Evolutionary conservation across 2,888 invertebrate genomes (phyloP).

Genomic region (Adela reaumurella): DNA sequence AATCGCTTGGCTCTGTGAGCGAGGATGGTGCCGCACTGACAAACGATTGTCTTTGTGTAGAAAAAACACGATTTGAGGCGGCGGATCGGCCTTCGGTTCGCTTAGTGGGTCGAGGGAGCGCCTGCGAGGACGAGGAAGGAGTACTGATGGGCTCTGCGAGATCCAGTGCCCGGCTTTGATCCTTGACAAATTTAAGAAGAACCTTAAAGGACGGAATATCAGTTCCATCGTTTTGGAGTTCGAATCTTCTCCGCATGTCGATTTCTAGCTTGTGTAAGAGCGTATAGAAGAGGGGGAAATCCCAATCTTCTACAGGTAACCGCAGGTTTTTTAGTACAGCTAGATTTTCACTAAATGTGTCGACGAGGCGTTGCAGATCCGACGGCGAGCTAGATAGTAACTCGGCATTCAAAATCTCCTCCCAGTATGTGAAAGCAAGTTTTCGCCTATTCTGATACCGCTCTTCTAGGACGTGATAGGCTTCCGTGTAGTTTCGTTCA

Average conservation of each 20-base stretch:
- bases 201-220: background rate
- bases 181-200: background rate
- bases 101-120: background rate
- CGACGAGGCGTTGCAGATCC: background rate
- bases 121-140: background rate
- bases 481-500: background rate
- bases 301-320: background rate
- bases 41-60: background rate
- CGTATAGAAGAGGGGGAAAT: background rate
- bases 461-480: background rate
- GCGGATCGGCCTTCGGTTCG: background rate
- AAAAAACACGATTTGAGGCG: background rate
- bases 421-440: background rate
- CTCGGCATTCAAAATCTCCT: background rate
- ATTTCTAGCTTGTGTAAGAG: background rate
- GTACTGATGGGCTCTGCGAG: background rate
- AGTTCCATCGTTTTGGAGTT: background rate
- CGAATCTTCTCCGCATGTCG: background rate
- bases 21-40: background rate
- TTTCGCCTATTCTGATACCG: background rate
- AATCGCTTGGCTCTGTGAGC: background rate
- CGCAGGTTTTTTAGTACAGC: background rate
- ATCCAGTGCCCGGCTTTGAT: background rate
- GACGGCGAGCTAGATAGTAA: background rate
- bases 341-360: background rate